These are phyloP conservation scores for Trachelipus rathkii DNA, from an alignment of 1,140 invertebrate genomes.

Conservation along the genomic window DNA sequence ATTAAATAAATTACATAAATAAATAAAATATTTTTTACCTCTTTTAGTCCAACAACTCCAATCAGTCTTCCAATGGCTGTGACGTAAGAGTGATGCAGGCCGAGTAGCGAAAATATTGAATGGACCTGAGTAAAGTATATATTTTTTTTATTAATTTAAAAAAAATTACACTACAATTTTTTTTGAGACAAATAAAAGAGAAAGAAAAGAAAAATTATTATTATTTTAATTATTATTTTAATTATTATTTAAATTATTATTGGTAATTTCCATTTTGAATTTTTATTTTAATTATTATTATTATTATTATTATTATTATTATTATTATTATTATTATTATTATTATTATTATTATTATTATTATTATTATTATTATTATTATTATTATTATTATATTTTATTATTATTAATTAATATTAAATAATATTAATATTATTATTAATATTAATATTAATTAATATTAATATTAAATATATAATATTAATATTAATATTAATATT, in stretches of 20 bases:
- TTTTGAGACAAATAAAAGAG: background rate
- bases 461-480: too few relatives aligned
- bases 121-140: slow-evolving; percentile 64
- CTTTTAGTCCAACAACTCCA: slow-evolving; percentile 92
- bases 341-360: too few relatives aligned
- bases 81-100: slow-evolving; percentile 95
- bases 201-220: background rate
- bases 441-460: too few relatives aligned
- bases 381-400: too few relatives aligned
- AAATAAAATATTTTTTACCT: slow-evolving; percentile 48
- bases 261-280: too few relatives aligned
- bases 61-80: slow-evolving; percentile 92
- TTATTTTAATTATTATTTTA: background rate
- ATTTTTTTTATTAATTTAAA: background rate
- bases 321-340: too few relatives aligned
- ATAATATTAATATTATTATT: too few relatives aligned
- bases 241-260: background rate
- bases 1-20: background rate
- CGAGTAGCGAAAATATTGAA: slow-evolving; percentile 93
- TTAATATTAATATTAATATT: too few relatives aligned
- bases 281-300: too few relatives aligned
- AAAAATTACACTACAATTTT: background rate
- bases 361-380: too few relatives aligned
- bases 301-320: too few relatives aligned
- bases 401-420: too few relatives aligned